Base-by-base conservation (phyloP, 2,113 vertebrate genomes). In the Synchiropus splendidus region DNA sequence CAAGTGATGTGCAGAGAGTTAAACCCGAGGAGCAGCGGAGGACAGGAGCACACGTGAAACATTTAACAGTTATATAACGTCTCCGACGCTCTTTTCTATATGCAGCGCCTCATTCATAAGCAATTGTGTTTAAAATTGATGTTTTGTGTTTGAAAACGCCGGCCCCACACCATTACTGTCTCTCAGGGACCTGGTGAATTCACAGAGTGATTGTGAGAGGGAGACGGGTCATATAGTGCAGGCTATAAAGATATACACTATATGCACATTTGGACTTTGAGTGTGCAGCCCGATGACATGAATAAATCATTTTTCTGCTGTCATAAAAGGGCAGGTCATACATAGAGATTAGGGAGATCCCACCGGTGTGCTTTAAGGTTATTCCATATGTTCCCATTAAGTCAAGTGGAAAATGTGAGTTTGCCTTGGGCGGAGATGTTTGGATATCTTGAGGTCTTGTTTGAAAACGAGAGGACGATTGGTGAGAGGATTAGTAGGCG, bases 31-130 rank as follows among this genome's bases (percentile, higher is more conserved):
- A 65, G 68, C 21, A 45, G 38, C 44, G n/a, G 37, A 37, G 34
- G 10, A 30, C 9, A 12, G 42, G 39, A 37, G 12, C 31, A 36
- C 39, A 12, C 10, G 47, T 78, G 64, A 77, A 73, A 73, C 39
- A 74, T 75, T 67, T 62, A 67, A 38, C 42, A 33, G 43, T 9
- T 40, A 36, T 54, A 48, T 67, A 70, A 50, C 33, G 48, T 57
- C 12, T 27, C 21, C 21, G 21, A 8, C 8, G 21, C 21, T 27
- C 21, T 27, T 15, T 31, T 39, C 55, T 62, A 36, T 49, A 57
- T 10, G 42, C 35, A 42, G 39, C 14, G 2, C 10, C 42, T 57
- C 55, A 56, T 65, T 64, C 42, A 54, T 61, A 39, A 68, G 36
- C 9, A 39, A 61, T 27, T 8, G 21, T 33, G 27, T 43, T 43